These are phyloP conservation scores for Hirtodrosophila duncani DNA, from an alignment of 2,888 invertebrate genomes.

Conservation along the genomic window DNA sequence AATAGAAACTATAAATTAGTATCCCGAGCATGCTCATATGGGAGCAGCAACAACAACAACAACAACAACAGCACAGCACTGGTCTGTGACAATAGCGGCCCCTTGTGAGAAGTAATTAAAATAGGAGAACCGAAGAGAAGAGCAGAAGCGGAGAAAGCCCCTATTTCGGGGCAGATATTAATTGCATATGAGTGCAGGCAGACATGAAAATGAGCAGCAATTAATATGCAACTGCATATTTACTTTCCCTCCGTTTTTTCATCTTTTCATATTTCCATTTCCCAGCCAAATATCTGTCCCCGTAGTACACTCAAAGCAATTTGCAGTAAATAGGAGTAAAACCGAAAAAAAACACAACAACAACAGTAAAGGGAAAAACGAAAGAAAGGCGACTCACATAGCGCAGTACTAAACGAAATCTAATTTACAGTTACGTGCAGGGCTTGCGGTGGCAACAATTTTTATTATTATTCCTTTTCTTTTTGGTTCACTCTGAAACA, in stretches of 20 bases:
- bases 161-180: slow-evolving; percentile 55
- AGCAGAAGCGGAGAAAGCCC: no score
- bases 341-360: slow-evolving; percentile 4
- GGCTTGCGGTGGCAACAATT: slow-evolving; percentile 17
- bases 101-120: slow-evolving; percentile 61
- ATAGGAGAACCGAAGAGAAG: no score
- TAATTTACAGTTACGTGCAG: slow-evolving; percentile 59
- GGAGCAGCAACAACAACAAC: no score
- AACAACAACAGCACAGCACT: no score
- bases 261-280: not conserved
- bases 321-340: slow-evolving; percentile 21
- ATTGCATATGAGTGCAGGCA: slow-evolving; percentile 57
- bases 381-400: slow-evolving; percentile 14
- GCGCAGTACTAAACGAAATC: slow-evolving; percentile 53
- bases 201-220: slow-evolving; percentile 61
- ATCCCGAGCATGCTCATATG: slow-evolving; percentile 8
- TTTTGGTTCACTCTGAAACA: slow-evolving; percentile 27
- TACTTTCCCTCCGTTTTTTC: slow-evolving; percentile 8
- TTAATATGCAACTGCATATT: slow-evolving; percentile 53
- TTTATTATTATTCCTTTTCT: slow-evolving; percentile 25
- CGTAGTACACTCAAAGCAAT: slow-evolving; percentile 37
- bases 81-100: slow-evolving; percentile 25
- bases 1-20: slow-evolving; percentile 35
- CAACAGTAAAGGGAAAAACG: slow-evolving; percentile 8
- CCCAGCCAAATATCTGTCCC: slow-evolving; percentile 15